Base-by-base conservation (phyloP, 2,797 vertebrate genomes). In the Halcyon leucocephala region DNA sequence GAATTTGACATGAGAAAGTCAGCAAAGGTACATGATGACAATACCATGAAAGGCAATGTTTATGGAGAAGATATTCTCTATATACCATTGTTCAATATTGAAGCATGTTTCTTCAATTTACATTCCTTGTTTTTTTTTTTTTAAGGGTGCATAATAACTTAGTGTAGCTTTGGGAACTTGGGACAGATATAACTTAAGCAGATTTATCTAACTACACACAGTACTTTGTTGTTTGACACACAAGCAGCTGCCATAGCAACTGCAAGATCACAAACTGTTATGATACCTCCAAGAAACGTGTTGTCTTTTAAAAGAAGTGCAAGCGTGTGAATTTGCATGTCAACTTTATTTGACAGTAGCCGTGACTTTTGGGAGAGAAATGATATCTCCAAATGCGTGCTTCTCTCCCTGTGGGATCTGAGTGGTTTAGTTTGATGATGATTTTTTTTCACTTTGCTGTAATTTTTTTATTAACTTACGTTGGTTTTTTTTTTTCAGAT, bases 221-320 rank as follows among this genome's bases (percentile, higher is more conserved):
- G 37, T 15, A 95, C 91, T 96, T 96, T 96, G 97, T 97, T 97
- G 88, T 97, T 95, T 7, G 42, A 91, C 89, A 97, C 93, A 96
- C 89, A 95, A 89, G 89, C 70, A 84, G 96, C 96, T 95, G n/a
- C 96, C 96, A 97, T 97, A 96, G 98, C 96, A 98, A 98, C 98
- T 77, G 87, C 31, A 31, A 65, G 79, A 91, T 97, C 95, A 94
- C 95, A 94, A 91, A 97, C 64, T 78, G 29, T 96, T 94, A 91
- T 6, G 87, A 69, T 86, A 82, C 95, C 88, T 96, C 86, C 1
- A 93, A 97, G 97, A 96, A 95, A 92, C 1, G 42, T 49, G 78
- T 86, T 91, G 55, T 79, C 67, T 70, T 93, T 87, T 85, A 76
- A 93, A 96, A 96, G 82, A 77, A 49, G 41, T 51, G 6, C 65